phyloP scores from a whole-genome alignment of 2,113 vertebrate species.

The Lasiurus borealis region DNA sequence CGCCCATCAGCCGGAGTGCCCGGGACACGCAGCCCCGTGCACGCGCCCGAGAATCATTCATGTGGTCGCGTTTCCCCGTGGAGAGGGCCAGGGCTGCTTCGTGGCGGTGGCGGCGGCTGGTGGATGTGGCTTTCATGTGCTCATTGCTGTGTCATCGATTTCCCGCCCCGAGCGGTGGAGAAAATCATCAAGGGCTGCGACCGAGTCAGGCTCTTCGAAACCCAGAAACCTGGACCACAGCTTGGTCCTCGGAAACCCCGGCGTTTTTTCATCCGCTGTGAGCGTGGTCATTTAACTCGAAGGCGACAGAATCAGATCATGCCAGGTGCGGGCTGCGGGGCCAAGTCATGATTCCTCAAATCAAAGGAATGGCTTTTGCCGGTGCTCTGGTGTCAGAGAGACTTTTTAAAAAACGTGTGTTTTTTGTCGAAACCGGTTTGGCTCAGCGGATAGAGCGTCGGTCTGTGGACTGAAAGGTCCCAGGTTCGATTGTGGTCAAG shows the following conservation, averaged over 20 bases:
- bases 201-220: not conserved
- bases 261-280: not conserved
- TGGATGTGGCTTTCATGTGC: conserved; percentile 17
- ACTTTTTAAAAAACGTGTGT: not conserved
- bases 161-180: not conserved
- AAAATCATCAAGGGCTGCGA: not conserved
- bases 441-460: too few relatives aligned
- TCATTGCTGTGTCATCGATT: conserved; percentile 18
- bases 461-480: too few relatives aligned
- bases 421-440: too few relatives aligned
- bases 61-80: not conserved
- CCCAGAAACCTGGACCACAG: not conserved
- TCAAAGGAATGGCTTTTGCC: not conserved
- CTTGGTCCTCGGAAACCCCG: not conserved
- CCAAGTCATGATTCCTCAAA: not conserved
- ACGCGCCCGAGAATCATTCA: not conserved
- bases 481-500: too few relatives aligned
- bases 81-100: not conserved
- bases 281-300: not conserved
- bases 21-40: accelerated
- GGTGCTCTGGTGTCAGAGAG: not conserved
- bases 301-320: not conserved
- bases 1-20: accelerated
- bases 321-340: not conserved
- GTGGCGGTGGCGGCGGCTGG: not conserved